Conservation (phyloP, 2,888 invertebrate genomes). For the Ligdia adustata region DNA sequence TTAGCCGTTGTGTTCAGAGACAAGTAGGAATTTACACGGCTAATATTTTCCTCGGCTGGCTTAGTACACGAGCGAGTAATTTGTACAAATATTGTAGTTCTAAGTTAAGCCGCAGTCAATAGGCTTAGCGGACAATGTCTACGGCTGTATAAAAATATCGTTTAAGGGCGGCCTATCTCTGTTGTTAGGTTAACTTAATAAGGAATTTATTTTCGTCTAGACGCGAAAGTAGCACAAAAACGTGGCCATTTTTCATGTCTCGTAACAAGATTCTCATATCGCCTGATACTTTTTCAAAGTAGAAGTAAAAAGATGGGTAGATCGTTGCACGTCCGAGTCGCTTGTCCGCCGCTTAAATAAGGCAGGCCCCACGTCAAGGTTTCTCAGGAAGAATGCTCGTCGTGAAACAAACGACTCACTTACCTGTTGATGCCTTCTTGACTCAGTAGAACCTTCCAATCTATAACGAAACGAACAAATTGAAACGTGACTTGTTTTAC, state of each 20-base stretch:
- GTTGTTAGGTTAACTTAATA: conserved; percentile 15
- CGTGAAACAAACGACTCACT: conserved; percentile 72
- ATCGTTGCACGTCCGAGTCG: conserved; percentile 41
- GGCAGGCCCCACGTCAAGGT: conserved; percentile 50
- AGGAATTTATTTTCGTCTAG: conserved; percentile 16
- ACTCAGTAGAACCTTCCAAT: conserved; percentile 53
- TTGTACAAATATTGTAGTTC: conserved; percentile 24
- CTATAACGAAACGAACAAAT: conserved; percentile 48
- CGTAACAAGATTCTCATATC: conserved; percentile 20
- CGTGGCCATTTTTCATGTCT: conserved; percentile 10
- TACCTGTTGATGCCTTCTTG: conserved; percentile 71
- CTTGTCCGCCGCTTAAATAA: conserved; percentile 45
- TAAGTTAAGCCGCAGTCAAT: conserved; percentile 18
- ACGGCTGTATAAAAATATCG: conserved; percentile 13
- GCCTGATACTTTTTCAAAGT: conserved; percentile 20
- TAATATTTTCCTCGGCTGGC: conserved; percentile 13
- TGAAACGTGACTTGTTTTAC: conserved; percentile 59
- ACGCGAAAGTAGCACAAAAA: conserved; percentile 3
- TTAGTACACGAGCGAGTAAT: conserved; percentile 12
- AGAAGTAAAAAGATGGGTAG: conserved; percentile 21
- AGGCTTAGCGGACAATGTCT: conserved; percentile 21
- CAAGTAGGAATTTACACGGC: conserved; percentile 18
- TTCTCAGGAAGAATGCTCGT: conserved; percentile 63
- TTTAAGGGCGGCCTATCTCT: conserved; percentile 16
- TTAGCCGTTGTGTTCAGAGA: conserved; percentile 21